Evolutionary conservation across 2,797 vertebrate genomes (phyloP).

Genomic region (Epinephelus malabaricus): DNA sequence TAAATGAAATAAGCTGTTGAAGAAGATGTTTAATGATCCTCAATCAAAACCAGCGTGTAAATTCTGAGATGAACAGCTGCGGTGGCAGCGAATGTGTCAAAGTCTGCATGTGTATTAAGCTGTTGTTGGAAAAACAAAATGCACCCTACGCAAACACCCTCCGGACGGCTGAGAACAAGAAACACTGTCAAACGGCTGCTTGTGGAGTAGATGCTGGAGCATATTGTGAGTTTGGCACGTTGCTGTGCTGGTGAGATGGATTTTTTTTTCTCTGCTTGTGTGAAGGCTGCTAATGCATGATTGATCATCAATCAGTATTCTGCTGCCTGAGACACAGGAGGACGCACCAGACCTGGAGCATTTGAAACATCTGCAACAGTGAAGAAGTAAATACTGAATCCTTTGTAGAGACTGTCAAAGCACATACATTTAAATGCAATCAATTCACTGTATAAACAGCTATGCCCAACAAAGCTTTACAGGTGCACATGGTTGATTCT

Average conservation of each 20-base stretch:
- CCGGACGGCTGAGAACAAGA: constrained; percentile 12
- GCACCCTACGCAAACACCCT: constrained; percentile 43
- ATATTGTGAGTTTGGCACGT: constrained; percentile 22
- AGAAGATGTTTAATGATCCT: constrained; percentile 9
- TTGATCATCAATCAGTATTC: constrained; percentile 63
- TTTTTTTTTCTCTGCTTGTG: constrained; percentile 21
- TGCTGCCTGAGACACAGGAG: constrained; percentile 34
- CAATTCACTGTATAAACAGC: not conserved
- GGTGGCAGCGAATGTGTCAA: constrained; percentile 35
- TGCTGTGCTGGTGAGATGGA: constrained; percentile 11
- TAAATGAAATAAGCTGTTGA: not conserved
- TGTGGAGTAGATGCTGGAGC: constrained; percentile 15
- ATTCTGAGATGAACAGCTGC: constrained; percentile 40
- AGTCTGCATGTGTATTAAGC: constrained; percentile 52
- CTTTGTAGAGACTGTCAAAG: constrained; percentile 1
- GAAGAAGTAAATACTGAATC: constrained; percentile 3
- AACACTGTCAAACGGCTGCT: constrained; percentile 12
- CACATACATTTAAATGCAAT: not conserved
- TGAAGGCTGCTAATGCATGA: constrained; percentile 55
- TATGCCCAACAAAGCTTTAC: not conserved
- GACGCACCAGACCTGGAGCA: constrained; percentile 22
- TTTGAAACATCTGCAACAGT: constrained; percentile 41
- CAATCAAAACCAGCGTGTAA: constrained; percentile 15
- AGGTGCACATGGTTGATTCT: not conserved
- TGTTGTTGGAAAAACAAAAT: constrained; percentile 49